Base-by-base conservation (phyloP, 35 echinoderm and acorn worm genomes). In the Acanthaster planci region DNA sequence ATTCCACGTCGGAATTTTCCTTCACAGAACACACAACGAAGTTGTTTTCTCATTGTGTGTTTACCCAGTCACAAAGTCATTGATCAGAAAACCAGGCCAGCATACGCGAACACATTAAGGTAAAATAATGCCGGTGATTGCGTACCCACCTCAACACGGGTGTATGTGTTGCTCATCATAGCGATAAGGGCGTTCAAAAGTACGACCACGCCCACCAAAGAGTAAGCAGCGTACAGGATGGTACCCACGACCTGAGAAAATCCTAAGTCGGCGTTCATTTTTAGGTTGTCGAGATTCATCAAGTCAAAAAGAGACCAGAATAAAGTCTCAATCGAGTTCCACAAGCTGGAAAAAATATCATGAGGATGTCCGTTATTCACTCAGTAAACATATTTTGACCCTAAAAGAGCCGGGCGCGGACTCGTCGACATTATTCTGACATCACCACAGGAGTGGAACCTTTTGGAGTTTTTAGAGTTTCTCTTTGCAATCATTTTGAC, bases 1-100 rank as follows among this genome's bases (percentile, higher is more conserved):
- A 94, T 87, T 94, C 92, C 39, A 83, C 86, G 51, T 90, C 86
- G 0, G 92, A 85, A 27, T 93, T 89, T 93, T 93, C 86, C 92
- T 93, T 47, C 77, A 50, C 21, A 40, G 1, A 39, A 36, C 2
- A 30, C 15, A 47, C 42, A 47, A 47, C 42, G 12, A 47, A 4
- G 42, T 47, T 47, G 12, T 4, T 47, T 47, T 47, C 12, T 47
- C 42, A 12, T 47, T 47, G 42, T 4, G 42, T 47, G 4, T 47
- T 6, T 47, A n/a, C n/a, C n/a, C n/a, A n/a, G n/a, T n/a, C n/a
- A n/a, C n/a, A n/a, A n/a, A n/a, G n/a, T n/a, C n/a, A n/a, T n/a
- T n/a, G n/a, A n/a, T n/a, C n/a, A n/a, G n/a, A n/a, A n/a, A n/a
- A n/a, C n/a, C n/a, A n/a, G n/a, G n/a, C n/a, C n/a, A n/a, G n/a